These are phyloP conservation scores for Puma concolor DNA, from an alignment of 2,113 vertebrate genomes.

Conservation along the genomic window DNA sequence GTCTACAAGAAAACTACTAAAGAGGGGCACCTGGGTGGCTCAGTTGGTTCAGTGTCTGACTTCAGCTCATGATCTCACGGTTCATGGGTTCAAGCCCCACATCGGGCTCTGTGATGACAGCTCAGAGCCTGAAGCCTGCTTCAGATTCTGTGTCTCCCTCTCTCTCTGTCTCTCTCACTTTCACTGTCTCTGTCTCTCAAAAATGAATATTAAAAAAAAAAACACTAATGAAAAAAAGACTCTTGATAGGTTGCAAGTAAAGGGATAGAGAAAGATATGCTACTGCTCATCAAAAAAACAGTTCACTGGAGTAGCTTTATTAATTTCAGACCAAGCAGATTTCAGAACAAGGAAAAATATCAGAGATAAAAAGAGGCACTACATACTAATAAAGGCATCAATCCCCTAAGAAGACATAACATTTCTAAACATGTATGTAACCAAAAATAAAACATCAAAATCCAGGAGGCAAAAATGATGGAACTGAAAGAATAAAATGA, in stretches of 20 bases:
- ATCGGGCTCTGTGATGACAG: too few species aligned
- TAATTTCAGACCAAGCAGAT: neutral
- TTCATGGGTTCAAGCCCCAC: too few species aligned
- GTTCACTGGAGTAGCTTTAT: neutral
- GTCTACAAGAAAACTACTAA: neutral
- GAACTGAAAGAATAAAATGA: conserved; percentile 1
- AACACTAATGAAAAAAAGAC: neutral
- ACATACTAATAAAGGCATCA: neutral
- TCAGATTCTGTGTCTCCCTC: too few species aligned
- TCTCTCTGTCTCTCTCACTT: too few species aligned
- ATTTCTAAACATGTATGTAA: neutral
- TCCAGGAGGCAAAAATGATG: neutral
- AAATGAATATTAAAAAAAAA: too few species aligned
- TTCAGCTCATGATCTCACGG: too few species aligned
- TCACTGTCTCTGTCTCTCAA: too few species aligned
- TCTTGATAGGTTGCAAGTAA: neutral
- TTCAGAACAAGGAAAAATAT: neutral
- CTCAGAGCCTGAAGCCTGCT: too few species aligned
- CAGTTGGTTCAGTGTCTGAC: too few species aligned
- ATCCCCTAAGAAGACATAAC: neutral
- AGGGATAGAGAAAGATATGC: neutral
- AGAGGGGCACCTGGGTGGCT: neutral
- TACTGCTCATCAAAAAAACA: neutral
- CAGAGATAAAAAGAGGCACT: neutral
- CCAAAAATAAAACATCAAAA: conserved; percentile 22